These are phyloP conservation scores for Lepidostoma basale DNA, from an alignment of 1,140 invertebrate genomes.

Conservation along the genomic window DNA sequence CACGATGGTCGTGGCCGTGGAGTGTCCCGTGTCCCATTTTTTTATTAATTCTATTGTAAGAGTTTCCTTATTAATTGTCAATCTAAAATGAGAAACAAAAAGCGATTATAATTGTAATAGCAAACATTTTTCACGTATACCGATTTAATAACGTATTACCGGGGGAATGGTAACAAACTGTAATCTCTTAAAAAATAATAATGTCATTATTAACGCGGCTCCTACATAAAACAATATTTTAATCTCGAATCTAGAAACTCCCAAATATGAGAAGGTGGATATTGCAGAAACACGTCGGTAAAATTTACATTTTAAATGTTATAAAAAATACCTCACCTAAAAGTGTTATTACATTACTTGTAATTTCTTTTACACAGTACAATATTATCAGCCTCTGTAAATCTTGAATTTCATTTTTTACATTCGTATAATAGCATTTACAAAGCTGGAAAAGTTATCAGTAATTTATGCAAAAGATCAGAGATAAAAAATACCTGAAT, in stretches of 20 bases:
- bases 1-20: too few species aligned
- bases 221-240: too few species aligned
- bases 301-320: background rate
- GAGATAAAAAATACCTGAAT: conserved; percentile 15
- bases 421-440: conserved; percentile 20
- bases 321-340: background rate
- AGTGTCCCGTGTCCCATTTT: too few species aligned
- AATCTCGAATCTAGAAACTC: background rate
- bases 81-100: too few species aligned
- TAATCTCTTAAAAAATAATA: too few species aligned
- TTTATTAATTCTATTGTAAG: too few species aligned
- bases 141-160: too few species aligned
- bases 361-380: conserved; percentile 12
- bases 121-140: too few species aligned
- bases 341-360: conserved; percentile 13
- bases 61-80: too few species aligned
- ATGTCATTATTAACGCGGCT: too few species aligned
- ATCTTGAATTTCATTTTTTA: conserved; percentile 21
- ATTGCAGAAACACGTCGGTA: background rate
- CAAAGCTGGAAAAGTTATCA: conserved; percentile 1
- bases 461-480: conserved; percentile 29
- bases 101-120: too few species aligned
- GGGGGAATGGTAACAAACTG: too few species aligned
- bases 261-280: background rate
- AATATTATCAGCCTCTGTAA: conserved; percentile 11